Percentiles rank a stretch among this genome's conserved stretches.
These are phyloP conservation scores for Antigone vipio DNA, from an alignment of 2,113 vertebrate species.

Conservation along the genomic window DNA sequence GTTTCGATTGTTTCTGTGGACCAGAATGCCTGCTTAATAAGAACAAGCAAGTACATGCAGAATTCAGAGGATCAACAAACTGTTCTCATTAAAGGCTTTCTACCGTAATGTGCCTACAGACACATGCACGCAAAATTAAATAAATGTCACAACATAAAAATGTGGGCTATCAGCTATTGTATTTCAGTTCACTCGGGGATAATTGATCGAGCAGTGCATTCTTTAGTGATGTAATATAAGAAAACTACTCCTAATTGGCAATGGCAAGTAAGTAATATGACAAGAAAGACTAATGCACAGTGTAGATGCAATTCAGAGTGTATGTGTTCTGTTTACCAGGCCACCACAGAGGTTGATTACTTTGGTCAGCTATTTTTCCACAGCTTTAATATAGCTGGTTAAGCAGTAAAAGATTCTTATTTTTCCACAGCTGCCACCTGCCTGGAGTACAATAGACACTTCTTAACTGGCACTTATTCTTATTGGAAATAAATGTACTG, in stretches of 20 bases:
- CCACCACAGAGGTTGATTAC: not conserved
- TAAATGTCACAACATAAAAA: conserved; percentile 46
- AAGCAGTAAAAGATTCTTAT: not conserved
- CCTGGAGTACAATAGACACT: not conserved
- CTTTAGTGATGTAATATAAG: not conserved
- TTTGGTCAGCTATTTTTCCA: not conserved
- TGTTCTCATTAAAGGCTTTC: conserved; percentile 55
- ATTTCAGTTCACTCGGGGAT: not conserved
- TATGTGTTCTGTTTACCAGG: conserved; percentile 7
- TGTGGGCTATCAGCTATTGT: not conserved
- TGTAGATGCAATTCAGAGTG: not conserved
- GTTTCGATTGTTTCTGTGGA: conserved; percentile 48
- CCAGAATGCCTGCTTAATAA: conserved; percentile 46
- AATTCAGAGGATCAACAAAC: conserved; percentile 48
- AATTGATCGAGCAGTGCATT: conserved; percentile 12
- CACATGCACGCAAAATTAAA: conserved; percentile 38
- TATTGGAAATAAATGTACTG: not conserved
- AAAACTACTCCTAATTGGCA: conserved; percentile 13
- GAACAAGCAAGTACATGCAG: conserved; percentile 41
- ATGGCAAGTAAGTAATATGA: not conserved
- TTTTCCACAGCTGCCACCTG: conserved; percentile 41
- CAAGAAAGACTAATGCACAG: not conserved
- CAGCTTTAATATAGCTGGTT: not conserved
- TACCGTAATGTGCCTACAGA: conserved; percentile 7
- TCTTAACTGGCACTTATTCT: not conserved